Conservation (phyloP, 2,797 vertebrate genomes). For the Eremophila alpestris region DNA sequence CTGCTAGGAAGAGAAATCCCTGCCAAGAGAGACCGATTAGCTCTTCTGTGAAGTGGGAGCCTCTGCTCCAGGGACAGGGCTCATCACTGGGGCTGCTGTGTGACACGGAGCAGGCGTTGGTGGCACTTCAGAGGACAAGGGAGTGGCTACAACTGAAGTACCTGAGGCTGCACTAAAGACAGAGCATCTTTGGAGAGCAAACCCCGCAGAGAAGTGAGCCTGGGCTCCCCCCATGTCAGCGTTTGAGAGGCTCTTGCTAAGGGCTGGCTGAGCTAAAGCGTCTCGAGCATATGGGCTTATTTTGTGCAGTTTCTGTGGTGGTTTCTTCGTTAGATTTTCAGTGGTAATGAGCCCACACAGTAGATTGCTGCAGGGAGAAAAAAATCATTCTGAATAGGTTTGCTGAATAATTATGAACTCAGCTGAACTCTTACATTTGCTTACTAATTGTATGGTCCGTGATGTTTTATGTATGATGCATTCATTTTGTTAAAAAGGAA, state of each 20-base stretch:
- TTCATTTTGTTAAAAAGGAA: constrained; percentile 49
- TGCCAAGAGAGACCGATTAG: not conserved
- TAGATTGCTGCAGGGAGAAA: constrained; percentile 58
- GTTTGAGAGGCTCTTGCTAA: not conserved
- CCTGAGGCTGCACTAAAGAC: not conserved
- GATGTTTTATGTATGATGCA: constrained; percentile 53
- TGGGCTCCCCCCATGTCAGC: not conserved
- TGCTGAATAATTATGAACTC: constrained; percentile 70
- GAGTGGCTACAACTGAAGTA: not conserved
- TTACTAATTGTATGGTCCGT: constrained; percentile 47
- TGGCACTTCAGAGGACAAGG: not conserved
- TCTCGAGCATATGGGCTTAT: constrained; percentile 9
- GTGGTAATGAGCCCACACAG: constrained; percentile 55
- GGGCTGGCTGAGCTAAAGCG: not conserved
- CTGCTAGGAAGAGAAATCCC: not conserved
- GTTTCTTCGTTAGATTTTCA: constrained; percentile 49
- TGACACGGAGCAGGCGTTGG: not conserved
- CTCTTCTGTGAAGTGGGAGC: not conserved
- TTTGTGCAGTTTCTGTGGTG: constrained; percentile 54
- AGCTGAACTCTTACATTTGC: constrained; percentile 63
- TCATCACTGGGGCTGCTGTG: not conserved
- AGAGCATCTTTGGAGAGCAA: not conserved
- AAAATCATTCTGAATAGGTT: constrained; percentile 51
- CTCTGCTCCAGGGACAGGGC: not conserved
- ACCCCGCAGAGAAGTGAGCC: not conserved